Conservation (phyloP, 1,140 invertebrate genomes). For the Gonatopus flavifemur region DNA sequence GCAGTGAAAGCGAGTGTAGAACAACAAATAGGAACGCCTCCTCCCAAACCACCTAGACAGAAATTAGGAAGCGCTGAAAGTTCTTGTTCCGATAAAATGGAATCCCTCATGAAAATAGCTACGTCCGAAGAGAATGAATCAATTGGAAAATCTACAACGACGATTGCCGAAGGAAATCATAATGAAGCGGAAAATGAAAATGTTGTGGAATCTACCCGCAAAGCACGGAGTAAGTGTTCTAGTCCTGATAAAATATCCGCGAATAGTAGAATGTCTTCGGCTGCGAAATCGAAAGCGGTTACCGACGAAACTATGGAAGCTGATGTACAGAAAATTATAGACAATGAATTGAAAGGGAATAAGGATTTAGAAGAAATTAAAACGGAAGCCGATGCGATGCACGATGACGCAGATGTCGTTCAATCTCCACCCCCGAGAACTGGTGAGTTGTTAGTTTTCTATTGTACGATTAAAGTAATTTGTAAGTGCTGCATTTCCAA, state of each 20-base stretch:
- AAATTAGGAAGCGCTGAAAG: conserved; percentile 24
- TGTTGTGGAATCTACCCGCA: conserved; percentile 2
- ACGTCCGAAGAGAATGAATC: conserved; percentile 4
- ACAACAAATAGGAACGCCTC: conserved; percentile 17
- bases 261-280: conserved; percentile 20
- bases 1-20: conserved; percentile 5
- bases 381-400: not conserved
- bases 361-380: conserved; percentile 9
- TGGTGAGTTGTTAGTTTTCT: conserved; percentile 14
- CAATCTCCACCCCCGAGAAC: conserved; percentile 32
- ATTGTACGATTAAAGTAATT: not conserved
- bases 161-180: not conserved
- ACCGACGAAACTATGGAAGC: conserved; percentile 26
- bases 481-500: not conserved
- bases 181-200: not conserved
- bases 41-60: conserved; percentile 38
- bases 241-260: conserved; percentile 19
- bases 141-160: not conserved
- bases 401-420: conserved; percentile 39
- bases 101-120: conserved; percentile 1
- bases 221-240: not conserved
- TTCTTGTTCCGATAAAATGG: not conserved
- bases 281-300: conserved; percentile 18
- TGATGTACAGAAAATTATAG: conserved; percentile 12
- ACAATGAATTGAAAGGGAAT: conserved; percentile 7